A percentile compares a stretch with the other conserved stretches of the same genome.
Conservation (phyloP, 2,888 invertebrate genomes). For the Apocheima hispidaria region DNA sequence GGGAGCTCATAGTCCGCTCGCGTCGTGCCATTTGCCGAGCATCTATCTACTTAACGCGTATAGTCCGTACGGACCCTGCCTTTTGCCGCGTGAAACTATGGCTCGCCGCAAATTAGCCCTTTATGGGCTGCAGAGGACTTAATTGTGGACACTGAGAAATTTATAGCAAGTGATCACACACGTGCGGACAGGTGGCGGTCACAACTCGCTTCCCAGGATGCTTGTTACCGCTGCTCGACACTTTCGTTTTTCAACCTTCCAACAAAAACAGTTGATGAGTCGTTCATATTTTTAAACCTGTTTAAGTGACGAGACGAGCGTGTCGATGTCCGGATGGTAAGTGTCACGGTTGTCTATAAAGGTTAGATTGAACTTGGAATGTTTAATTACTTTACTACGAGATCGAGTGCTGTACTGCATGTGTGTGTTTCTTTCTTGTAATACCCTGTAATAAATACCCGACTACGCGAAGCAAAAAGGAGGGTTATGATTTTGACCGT, state of each 20-base stretch:
- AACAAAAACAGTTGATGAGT: neutral
- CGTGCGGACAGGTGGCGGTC: constrained; percentile 19
- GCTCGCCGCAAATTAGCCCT: constrained; percentile 32
- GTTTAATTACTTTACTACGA: no score
- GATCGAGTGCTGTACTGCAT: no score
- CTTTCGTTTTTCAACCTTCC: neutral
- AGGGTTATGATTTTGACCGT: no score
- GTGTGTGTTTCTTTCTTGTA: no score
- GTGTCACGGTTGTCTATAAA: no score
- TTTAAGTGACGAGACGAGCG: neutral
- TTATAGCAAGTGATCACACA: constrained; percentile 20
- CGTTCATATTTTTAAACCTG: neutral
- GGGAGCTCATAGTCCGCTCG: neutral
- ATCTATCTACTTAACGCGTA: neutral
- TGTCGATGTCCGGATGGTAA: neutral
- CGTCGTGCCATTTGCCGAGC: neutral
- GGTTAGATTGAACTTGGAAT: no score
- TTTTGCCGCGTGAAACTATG: constrained; percentile 28
- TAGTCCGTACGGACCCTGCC: neutral
- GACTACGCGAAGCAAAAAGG: no score
- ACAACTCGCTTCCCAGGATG: neutral
- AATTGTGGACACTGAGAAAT: constrained; percentile 25
- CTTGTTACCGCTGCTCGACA: neutral
- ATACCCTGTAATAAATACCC: no score
- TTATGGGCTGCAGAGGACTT: constrained; percentile 31